These are phyloP conservation scores for Notodonta dromedarius DNA, from an alignment of 2,888 invertebrate species.

Conservation along the genomic window DNA sequence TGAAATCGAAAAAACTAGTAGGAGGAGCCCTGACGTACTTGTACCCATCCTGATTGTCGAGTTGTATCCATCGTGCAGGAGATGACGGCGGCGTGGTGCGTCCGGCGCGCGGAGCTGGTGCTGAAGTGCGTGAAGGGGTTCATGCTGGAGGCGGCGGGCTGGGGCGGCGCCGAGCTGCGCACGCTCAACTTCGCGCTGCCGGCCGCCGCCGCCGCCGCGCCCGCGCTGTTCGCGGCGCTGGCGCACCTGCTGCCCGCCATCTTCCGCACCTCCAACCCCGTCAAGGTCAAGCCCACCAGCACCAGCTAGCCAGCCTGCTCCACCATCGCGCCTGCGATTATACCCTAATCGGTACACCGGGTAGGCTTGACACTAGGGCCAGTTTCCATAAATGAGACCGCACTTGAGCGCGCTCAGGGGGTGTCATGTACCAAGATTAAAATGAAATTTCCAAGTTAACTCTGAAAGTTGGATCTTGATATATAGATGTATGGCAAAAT, in stretches of 20 bases:
- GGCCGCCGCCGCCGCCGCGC: constrained; percentile 51
- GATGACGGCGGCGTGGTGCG: constrained; percentile 98
- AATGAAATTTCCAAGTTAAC: too few species aligned
- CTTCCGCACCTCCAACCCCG: constrained; percentile 97
- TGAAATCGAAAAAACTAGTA: too few species aligned
- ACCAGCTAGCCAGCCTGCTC: not conserved
- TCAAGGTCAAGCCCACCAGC: constrained; percentile 85
- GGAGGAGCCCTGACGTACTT: too few species aligned
- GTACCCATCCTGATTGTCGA: too few species aligned
- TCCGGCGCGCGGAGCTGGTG: constrained; percentile 97
- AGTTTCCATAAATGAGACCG: too few species aligned
- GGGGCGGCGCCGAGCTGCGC: constrained; percentile 95
- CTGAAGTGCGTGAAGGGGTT: constrained; percentile 99
- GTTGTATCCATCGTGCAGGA: constrained; percentile 79
- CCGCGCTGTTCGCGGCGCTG: constrained; percentile 91
- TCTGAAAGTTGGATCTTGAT: too few species aligned
- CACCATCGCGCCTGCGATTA: too few species aligned
- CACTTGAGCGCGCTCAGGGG: too few species aligned
- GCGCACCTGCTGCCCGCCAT: constrained; percentile 96
- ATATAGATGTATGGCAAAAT: too few species aligned
- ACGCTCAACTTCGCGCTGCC: constrained; percentile 84
- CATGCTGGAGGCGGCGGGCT: constrained; percentile 98
- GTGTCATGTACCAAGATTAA: too few species aligned
- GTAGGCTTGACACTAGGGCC: too few species aligned
- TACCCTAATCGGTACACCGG: too few species aligned